A percentile compares a stretch with the other conserved stretches of the same genome.
These are phyloP conservation scores for Priocnemis perturbator DNA, from an alignment of 2,888 invertebrate genomes.

Conservation along the genomic window DNA sequence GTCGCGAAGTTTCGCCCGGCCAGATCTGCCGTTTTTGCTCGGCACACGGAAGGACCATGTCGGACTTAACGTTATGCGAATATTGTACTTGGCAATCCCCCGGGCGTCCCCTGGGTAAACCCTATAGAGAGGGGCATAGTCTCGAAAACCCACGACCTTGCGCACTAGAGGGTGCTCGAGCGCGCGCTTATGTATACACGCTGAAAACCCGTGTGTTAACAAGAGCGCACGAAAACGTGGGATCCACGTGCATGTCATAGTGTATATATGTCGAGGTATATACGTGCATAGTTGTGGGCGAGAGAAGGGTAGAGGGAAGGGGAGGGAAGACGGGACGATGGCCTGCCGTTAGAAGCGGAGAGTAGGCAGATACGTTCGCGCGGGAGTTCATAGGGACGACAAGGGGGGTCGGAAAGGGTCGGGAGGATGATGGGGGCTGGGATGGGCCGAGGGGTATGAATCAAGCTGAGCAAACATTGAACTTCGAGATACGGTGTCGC, in stretches of 20 bases:
- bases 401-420: conserved; percentile 24
- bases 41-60: conserved; percentile 47
- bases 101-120: conserved; percentile 26
- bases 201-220: conserved; percentile 6
- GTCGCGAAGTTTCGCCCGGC: not conserved
- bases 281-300: conserved; percentile 20
- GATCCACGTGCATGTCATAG: not conserved
- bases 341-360: conserved; percentile 25
- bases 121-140: conserved; percentile 13
- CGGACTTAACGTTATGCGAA: conserved; percentile 61
- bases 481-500: conserved; percentile 73
- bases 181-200: conserved; percentile 16
- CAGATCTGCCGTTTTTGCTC: conserved; percentile 16
- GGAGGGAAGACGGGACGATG: conserved; percentile 21
- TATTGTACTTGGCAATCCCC: conserved; percentile 66
- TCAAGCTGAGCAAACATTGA: conserved; percentile 75
- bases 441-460: conserved; percentile 68
- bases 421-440: conserved; percentile 47
- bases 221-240: not conserved
- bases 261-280: not conserved
- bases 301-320: conserved; percentile 33
- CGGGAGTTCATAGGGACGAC: conserved; percentile 28
- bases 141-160: conserved; percentile 27
- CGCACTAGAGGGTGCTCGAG: conserved; percentile 20
- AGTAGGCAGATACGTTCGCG: conserved; percentile 50